These are phyloP conservation scores for Ptiloglossa arizonensis DNA, from an alignment of 1,140 invertebrate genomes.

Conservation along the genomic window DNA sequence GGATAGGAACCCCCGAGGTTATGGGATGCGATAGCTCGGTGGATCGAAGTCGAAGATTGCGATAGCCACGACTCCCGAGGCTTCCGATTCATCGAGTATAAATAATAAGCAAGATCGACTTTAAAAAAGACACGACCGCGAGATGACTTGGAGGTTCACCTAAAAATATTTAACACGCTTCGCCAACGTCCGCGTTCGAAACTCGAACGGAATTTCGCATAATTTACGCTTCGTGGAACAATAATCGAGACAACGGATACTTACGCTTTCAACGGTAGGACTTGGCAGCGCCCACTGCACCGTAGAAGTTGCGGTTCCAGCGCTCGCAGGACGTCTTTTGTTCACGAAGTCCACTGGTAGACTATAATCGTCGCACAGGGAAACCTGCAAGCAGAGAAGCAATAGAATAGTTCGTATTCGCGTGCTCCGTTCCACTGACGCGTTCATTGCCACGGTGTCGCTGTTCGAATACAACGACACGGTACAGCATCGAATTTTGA, in stretches of 20 bases:
- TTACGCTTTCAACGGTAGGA: constrained; percentile 85
- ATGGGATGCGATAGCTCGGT: neutral
- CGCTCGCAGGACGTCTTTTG: constrained; percentile 85
- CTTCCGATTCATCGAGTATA: no score
- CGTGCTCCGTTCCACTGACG: neutral
- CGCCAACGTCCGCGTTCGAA: neutral
- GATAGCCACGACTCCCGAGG: no score
- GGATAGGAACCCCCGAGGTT: neutral
- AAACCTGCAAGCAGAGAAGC: constrained; percentile 84
- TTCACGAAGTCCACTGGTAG: constrained; percentile 89
- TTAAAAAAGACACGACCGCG: no score
- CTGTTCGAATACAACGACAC: neutral
- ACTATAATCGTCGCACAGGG: constrained; percentile 90
- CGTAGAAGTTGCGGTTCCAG: constrained; percentile 82
- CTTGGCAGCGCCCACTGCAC: constrained; percentile 83
- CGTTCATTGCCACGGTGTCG: neutral
- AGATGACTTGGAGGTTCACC: no score
- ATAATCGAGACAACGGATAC: constrained; percentile 53
- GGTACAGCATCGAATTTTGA: no score
- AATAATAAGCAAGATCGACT: no score
- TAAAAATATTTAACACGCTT: no score
- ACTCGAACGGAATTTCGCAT: neutral
- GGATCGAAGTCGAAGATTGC: neutral
- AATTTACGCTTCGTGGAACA: neutral
- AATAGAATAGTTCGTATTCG: constrained; percentile 16